Percentiles rank a stretch among this genome's conserved stretches.
These are phyloP conservation scores for Gorsachius goisagi DNA, from an alignment of 2,113 vertebrate genomes.

Conservation along the genomic window DNA sequence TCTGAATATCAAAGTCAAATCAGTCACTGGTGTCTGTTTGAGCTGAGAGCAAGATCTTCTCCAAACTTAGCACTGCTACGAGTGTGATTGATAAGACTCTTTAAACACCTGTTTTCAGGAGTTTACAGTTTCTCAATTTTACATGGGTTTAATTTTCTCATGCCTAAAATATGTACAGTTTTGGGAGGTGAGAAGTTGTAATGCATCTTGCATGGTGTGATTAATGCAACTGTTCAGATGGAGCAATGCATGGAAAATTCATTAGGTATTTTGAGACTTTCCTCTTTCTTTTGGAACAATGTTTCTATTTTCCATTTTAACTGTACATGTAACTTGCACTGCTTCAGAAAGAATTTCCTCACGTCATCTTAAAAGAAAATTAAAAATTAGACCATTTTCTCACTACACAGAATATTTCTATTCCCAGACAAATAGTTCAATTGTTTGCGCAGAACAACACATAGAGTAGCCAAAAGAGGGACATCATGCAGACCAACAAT, in stretches of 20 bases:
- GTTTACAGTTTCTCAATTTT: not conserved
- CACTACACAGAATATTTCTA: not conserved
- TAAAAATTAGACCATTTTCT: not conserved
- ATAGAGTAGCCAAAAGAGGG: not conserved
- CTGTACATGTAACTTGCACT: not conserved
- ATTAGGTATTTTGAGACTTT: slow-evolving; percentile 6
- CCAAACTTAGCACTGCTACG: not conserved
- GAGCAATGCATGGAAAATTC: slow-evolving; percentile 1
- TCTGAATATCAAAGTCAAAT: not conserved
- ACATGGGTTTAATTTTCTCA: not conserved
- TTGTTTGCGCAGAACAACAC: not conserved
- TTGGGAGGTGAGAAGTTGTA: not conserved
- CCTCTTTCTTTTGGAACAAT: not conserved
- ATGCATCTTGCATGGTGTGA: not conserved
- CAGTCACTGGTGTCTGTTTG: not conserved
- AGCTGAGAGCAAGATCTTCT: not conserved
- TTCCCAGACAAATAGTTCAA: not conserved
- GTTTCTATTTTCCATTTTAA: slow-evolving; percentile 7
- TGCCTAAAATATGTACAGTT: not conserved
- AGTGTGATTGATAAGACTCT: not conserved
- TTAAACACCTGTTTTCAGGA: not conserved
- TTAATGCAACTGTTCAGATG: not conserved
- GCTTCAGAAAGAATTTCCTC: slow-evolving; percentile 7
- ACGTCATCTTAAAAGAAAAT: not conserved
- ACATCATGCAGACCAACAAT: not conserved